Percentiles rank a stretch among this genome's conserved stretches.
These are phyloP conservation scores for Sphenodon punctatus DNA, from an alignment of 2,797 vertebrate species.

Conservation along the genomic window DNA sequence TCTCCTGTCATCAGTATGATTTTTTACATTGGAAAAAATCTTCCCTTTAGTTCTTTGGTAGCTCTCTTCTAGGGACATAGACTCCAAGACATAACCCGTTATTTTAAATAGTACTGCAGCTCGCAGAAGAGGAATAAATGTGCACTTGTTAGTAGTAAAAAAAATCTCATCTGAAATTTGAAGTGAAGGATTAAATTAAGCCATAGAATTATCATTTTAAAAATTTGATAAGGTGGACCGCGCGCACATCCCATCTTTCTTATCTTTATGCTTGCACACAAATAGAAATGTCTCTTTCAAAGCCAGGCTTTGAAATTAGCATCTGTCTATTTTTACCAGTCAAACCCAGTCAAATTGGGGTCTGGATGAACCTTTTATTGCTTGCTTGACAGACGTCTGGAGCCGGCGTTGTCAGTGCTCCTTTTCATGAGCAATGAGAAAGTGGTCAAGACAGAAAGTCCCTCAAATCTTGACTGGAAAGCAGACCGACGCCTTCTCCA, in stretches of 20 bases:
- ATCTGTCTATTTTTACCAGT: constrained; percentile 49
- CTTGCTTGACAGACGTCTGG: constrained; percentile 61
- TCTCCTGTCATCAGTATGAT: too few species aligned
- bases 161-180: constrained; percentile 44
- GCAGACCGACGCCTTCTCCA: constrained; percentile 46
- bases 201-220: constrained; percentile 21
- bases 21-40: too few species aligned
- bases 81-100: too few species aligned
- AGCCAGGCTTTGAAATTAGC: constrained; percentile 50
- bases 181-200: constrained; percentile 46
- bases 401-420: constrained; percentile 57
- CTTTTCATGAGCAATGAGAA: constrained; percentile 37
- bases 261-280: neutral
- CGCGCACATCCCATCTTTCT: neutral
- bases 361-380: constrained; percentile 28
- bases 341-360: constrained; percentile 14
- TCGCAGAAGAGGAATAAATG: constrained; percentile 40
- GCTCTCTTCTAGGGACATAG: constrained; percentile 21
- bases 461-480: constrained; percentile 44
- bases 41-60: too few species aligned
- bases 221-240: neutral
- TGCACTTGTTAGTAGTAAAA: constrained; percentile 14
- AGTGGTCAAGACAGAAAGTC: constrained; percentile 6
- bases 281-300: constrained; percentile 16
- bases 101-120: constrained; percentile 1